Evolutionary conservation across 1,140 invertebrate genomes (phyloP).

Genomic region (Orius insidiosus): DNA sequence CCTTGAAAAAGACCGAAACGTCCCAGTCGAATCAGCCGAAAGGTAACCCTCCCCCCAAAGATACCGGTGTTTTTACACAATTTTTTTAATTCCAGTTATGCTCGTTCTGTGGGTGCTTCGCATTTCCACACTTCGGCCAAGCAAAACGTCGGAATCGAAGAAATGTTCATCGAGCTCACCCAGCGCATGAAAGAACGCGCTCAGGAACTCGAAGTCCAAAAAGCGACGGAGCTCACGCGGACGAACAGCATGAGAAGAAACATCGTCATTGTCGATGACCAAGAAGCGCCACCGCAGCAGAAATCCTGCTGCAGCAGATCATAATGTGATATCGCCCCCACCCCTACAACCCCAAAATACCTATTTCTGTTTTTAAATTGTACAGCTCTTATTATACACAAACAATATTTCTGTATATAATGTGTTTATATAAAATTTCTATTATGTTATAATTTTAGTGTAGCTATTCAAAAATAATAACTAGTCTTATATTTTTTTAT

Average conservation of each 20-base stretch:
- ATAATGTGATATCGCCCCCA: not conserved
- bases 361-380: no score
- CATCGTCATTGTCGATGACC: slow-evolving; percentile 43
- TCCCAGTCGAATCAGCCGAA: slow-evolving; percentile 70
- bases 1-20: slow-evolving; percentile 76
- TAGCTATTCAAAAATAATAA: no score
- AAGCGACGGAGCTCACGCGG: slow-evolving; percentile 30
- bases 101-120: slow-evolving; percentile 77
- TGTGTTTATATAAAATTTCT: no score
- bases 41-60: slow-evolving; percentile 41
- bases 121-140: slow-evolving; percentile 95
- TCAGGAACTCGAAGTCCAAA: slow-evolving; percentile 28
- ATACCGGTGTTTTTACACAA: slow-evolving; percentile 2
- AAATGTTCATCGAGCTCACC: slow-evolving; percentile 77
- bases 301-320: slow-evolving; percentile 11
- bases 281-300: slow-evolving; percentile 19
- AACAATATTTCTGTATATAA: no score
- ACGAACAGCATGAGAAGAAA: slow-evolving; percentile 35
- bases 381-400: no score
- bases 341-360: no score
- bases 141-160: slow-evolving; percentile 78
- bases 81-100: slow-evolving; percentile 49
- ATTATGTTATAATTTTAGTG: no score
- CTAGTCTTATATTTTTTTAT: no score
- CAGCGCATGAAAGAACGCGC: slow-evolving; percentile 42